A percentile compares a stretch with the other conserved stretches of the same genome.
Evolutionary conservation across 2,888 invertebrate genomes (phyloP).

Genomic region (Cepaea hortensis): DNA sequence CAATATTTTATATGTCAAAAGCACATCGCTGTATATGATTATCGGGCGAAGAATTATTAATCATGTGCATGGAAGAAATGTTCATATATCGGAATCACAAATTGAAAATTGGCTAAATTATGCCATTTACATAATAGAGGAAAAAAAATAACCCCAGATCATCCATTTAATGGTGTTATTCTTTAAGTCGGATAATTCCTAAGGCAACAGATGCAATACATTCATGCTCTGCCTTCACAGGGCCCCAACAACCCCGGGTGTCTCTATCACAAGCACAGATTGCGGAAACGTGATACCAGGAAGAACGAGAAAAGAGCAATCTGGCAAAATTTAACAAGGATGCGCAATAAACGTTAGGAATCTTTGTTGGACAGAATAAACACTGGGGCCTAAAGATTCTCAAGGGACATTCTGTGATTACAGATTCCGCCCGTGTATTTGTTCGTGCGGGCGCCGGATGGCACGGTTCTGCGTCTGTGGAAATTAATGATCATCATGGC

Average conservation of each 20-base stretch:
- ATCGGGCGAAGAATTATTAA: no score
- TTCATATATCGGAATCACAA: no score
- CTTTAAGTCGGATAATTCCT: no score
- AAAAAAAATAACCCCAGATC: no score
- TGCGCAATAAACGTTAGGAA: not conserved
- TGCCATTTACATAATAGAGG: no score
- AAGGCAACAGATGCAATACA: no score
- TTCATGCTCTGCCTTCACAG: no score
- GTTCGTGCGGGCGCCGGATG: not conserved
- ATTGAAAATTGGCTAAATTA: no score
- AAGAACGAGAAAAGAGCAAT: not conserved
- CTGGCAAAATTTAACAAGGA: not conserved
- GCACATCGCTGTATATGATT: no score
- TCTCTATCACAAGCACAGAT: not conserved
- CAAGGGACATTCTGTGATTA: not conserved
- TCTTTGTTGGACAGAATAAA: not conserved
- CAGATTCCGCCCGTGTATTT: not conserved
- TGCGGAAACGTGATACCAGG: not conserved
- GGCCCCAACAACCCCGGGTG: not conserved
- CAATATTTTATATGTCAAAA: no score
- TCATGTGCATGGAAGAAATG: no score
- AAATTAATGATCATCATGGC: conserved; percentile 8
- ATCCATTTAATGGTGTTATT: no score
- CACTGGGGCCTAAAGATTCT: not conserved
- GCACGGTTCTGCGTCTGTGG: not conserved